Base-by-base conservation (phyloP, 2,888 invertebrate genomes). In the Drosophila falleni region DNA sequence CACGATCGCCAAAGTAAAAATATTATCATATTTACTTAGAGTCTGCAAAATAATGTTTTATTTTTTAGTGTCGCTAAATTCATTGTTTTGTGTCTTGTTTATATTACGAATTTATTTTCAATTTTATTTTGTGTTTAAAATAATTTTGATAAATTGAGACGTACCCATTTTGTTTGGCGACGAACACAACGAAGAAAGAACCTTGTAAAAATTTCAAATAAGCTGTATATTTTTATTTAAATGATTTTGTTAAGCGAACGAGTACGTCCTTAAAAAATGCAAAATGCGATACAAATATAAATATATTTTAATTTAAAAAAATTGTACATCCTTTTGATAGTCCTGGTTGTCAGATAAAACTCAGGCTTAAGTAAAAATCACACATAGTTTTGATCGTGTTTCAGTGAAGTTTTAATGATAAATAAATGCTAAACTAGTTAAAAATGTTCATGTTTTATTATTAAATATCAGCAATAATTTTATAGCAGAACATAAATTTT, bases 1-100 rank as follows among this genome's bases (percentile, higher is more conserved):
- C 95, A 75, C 94, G 95, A 89, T 82, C 94, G 77, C 80, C 90
- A 65, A 93, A 93, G 88, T 93, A 90, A 89, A 42, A 42, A 42
- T 42, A 13, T 37, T 6, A 35, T 23, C n/a, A 44, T 44, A 23
- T 23, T 44, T 44, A n/a, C 44, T 35, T 56, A 33, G 37, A 47
- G 13, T 61, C 41, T 49, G 69, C 78, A 83, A 87, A 83, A 87
- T 84, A 78, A 81, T 87, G 89, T 74, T 81, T 67, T 59, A 59
- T 58, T 77, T 80, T 87, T 77, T 87, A 78, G 77, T 80, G 56
- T 47, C 44, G 82, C 89, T 76, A 87, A 89, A 78, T 71, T 75
- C 74, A 78, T 78, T 87, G 67, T 80, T 81, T 77, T 72, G 68
- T 67, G 65, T 69, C 39, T 50, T 50, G 50, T 62, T 78, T 56